Evolutionary conservation across 2,888 invertebrate genomes (phyloP), one percentile per base, ranked within the genome.

Genomic region (Eristalis arbustorum): DNA sequence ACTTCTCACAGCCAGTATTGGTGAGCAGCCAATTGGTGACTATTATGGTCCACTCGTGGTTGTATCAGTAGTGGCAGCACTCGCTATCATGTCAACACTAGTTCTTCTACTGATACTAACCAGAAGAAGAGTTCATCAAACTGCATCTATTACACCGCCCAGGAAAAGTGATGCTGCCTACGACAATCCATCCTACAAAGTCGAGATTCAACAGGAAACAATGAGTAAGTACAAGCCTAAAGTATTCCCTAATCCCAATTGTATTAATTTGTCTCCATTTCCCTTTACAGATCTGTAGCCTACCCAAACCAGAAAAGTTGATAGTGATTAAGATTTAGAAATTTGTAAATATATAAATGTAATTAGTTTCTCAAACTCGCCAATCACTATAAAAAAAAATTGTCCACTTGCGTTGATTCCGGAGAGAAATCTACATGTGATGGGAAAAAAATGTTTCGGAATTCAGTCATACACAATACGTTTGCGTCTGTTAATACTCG

Each of bases 161-260:
- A 93, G 97, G 88, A 97, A 97, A 91, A 96, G 95, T 89, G 97
- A 97, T 69, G 96, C 97, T n/a, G 97, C 97, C 62, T 98, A 98
- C 91, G 98, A 98, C 93, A 98, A 98, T 93, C 98, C 98, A 63
- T 97, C 97, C 90, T 98, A 98, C 94, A 98, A 98, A 95, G 96
- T 98, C 92, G 97, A 97, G 93, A 95, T 97, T 92, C 97, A 97
- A 93, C 97, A 97, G 94, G 97, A 97, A 94, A 97, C 97, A 90
- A 97, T 97, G 97, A 96, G 97, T 97, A 94, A 93, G 90, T 89
- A 57, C 10, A 11, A 83, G 63, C 67, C 81, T 72, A 79, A 49
- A 82, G n/a, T 88, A 87, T 88, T 84, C 49, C 31, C 68, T 57
- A 40, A 8, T n/a, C 22, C 31, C 28, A 61, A 18, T 18, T 4